Evolutionary conservation across 2,888 invertebrate species (phyloP), one percentile per base, ranked within the genome.

Genomic region (Oscheius myriophilus): DNA sequence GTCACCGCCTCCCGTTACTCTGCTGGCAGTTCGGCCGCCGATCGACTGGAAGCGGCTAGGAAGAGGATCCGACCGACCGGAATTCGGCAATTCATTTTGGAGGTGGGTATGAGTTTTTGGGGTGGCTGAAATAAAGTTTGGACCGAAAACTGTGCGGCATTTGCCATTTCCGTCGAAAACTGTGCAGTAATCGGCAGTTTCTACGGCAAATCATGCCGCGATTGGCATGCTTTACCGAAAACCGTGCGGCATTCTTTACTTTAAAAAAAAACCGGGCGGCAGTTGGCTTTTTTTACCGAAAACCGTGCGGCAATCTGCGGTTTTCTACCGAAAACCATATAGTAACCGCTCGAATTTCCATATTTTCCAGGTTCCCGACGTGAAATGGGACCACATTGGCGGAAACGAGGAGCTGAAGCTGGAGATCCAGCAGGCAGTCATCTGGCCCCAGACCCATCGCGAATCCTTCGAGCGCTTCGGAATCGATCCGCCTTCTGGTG

Each of bases 341-440:
- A 18, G 4, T 33, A 21, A 73, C 81, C 80, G 72, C 81, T 85
- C 42, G 84, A 84, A 70, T 79, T 77, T 23, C 21, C 21, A 11
- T n/a, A n/a, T n/a, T 12, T 62, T 61, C 23, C 43, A 71, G 71
- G 70, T 78, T 43, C 84, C 83, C 55, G 88, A 88, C 59, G 90
- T 90, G 0, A 90, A 90, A 77, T 98, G 96, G 96, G 88, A 90
- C 0, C 96, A 97, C 83, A 94, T 98, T 77, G 96, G 96, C 0
- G 97, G 97, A 0, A 93, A 94, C 87, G 90, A 91, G 39, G 91
- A 92, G 42, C 88, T 97, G 52, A 96, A 96, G 87, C 87, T 93
- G 51, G 92, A 93, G 83, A 88, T 97, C 26, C 78, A 81, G 62
- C 84, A 84, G 66, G 92, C 93, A 0, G 92, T 97, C 0, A 95